Conservation (phyloP, 2,888 invertebrate species). For the Brachylomia viminalis region DNA sequence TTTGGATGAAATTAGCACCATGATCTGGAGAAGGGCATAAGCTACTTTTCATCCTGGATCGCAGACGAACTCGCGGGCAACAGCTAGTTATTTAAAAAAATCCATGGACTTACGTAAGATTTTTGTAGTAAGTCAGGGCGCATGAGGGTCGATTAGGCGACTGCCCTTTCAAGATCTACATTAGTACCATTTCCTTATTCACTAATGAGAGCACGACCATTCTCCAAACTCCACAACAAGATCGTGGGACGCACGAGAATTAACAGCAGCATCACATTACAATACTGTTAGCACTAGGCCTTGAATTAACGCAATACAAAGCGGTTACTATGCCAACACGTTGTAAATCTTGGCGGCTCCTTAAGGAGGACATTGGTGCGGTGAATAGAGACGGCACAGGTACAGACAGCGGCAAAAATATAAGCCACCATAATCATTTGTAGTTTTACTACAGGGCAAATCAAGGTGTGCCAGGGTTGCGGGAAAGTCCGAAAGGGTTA, state of each 20-base stretch:
- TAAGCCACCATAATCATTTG: neutral
- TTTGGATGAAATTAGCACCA: too few species aligned
- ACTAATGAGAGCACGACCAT: conserved; percentile 25
- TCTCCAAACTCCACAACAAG: conserved; percentile 20
- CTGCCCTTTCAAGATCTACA: neutral
- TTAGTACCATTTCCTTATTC: neutral
- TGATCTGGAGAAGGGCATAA: too few species aligned
- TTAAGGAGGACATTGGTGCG: conserved; percentile 45
- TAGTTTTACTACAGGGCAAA: too few species aligned
- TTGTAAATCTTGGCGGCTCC: conserved; percentile 46
- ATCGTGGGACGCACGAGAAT: conserved; percentile 39
- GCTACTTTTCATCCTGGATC: too few species aligned
- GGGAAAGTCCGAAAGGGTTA: too few species aligned
- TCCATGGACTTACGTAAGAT: neutral
- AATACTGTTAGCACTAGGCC: conserved; percentile 36
- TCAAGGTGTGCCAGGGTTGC: too few species aligned
- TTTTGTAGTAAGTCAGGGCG: neutral
- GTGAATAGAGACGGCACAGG: conserved; percentile 53
- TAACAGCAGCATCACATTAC: conserved; percentile 34
- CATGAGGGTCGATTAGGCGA: neutral
- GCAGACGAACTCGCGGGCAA: too few species aligned
- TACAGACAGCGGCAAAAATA: neutral
- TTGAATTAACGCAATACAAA: conserved; percentile 53
- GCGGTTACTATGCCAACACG: conserved; percentile 42
- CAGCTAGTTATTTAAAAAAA: too few species aligned